Evolutionary conservation across 2,888 invertebrate genomes (phyloP).

Genomic region (Stenoptilia bipunctidactyla): DNA sequence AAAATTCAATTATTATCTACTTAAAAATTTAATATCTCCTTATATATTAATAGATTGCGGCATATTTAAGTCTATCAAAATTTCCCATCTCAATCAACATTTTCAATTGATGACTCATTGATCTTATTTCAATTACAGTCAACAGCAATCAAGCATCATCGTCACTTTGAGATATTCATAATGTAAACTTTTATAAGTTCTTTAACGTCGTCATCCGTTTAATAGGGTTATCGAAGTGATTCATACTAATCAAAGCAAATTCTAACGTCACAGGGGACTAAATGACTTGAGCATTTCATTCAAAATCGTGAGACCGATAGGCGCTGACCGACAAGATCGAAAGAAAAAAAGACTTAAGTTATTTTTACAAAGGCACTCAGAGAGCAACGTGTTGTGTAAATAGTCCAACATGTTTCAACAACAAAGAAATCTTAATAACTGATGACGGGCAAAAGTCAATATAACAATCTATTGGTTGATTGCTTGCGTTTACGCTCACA

Average conservation of each 20-base stretch:
- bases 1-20: too few species aligned
- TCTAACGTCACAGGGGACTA: constrained; percentile 50
- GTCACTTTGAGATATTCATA: constrained; percentile 48
- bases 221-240: constrained; percentile 62
- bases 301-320: constrained; percentile 60
- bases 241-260: constrained; percentile 58
- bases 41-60: too few species aligned
- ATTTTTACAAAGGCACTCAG: constrained; percentile 55
- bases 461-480: constrained; percentile 64
- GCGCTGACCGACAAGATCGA: constrained; percentile 43
- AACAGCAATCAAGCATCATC: constrained; percentile 65
- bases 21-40: too few species aligned
- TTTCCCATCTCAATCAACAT: too few species aligned
- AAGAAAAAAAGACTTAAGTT: constrained; percentile 45
- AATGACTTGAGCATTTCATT: constrained; percentile 65
- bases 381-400: constrained; percentile 66
- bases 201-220: constrained; percentile 48
- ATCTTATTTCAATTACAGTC: constrained; percentile 55
- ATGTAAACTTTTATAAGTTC: constrained; percentile 45
- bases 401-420: constrained; percentile 68
- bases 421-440: constrained; percentile 70
- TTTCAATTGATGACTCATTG: too few species aligned
- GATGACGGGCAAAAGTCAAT: constrained; percentile 66
- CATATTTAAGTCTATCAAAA: too few species aligned
- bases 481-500: constrained; percentile 48